Percentiles rank a stretch among this genome's conserved stretches.
phyloP scores from a whole-genome alignment of 2,797 vertebrate species.

The Darevskia nairensis region DNA sequence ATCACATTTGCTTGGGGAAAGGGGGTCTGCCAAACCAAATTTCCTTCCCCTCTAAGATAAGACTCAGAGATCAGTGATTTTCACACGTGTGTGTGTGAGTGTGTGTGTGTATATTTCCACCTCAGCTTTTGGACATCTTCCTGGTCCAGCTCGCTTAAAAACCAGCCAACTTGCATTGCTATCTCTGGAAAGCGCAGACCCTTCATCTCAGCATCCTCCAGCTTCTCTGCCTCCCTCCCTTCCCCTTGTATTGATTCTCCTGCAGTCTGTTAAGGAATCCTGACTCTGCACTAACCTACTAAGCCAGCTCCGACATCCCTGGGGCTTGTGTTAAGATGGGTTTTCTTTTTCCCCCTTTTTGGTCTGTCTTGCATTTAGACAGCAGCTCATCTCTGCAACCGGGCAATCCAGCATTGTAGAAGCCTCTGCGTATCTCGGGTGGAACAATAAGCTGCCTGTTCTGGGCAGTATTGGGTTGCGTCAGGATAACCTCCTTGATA shows the following conservation, averaged over 20 bases:
- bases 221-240: not conserved
- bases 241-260: not conserved
- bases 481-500: too few relatives aligned
- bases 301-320: not conserved
- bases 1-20: not conserved
- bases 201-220: not conserved
- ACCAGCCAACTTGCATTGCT: constrained; percentile 1
- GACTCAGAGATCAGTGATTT: not conserved
- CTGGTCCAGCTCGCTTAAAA: not conserved
- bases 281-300: constrained; percentile 17
- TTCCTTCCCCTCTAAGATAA: not conserved
- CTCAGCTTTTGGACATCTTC: not conserved
- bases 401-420: not conserved
- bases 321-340: not conserved
- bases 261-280: constrained; percentile 22
- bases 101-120: not conserved
- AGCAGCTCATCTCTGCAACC: not conserved
- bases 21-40: not conserved
- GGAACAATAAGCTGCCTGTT: not conserved
- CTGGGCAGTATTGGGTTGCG: not conserved
- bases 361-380: not conserved
- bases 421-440: not conserved
- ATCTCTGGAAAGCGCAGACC: not conserved
- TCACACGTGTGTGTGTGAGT: accelerated
- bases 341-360: not conserved